Evolutionary conservation across 2,113 vertebrate genomes (phyloP).

Genomic region (Raja brachyura): DNA sequence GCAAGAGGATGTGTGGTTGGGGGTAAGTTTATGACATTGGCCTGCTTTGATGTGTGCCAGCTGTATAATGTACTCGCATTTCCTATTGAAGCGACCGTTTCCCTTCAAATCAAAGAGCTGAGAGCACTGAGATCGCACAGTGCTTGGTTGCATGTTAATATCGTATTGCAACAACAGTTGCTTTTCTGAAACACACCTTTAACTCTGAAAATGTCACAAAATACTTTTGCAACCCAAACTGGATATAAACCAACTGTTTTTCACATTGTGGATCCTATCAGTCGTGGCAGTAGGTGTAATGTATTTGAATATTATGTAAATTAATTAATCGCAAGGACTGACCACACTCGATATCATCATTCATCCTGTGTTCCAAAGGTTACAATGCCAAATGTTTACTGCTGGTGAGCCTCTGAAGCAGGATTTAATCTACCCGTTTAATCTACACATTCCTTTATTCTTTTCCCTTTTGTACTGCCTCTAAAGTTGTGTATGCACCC

Average conservation of each 20-base stretch:
- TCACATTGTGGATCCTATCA: neutral
- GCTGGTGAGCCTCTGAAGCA: neutral
- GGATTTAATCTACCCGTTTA: neutral
- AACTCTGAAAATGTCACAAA: neutral
- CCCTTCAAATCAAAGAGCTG: neutral
- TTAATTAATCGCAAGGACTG: neutral
- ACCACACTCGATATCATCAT: neutral
- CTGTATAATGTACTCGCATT: neutral
- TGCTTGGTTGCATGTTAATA: neutral
- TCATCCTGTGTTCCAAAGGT: neutral
- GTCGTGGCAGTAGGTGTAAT: neutral
- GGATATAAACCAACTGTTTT: neutral
- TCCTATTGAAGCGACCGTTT: neutral
- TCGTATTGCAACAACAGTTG: neutral
- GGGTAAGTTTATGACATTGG: neutral
- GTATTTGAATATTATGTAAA: neutral
- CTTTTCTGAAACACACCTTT: neutral
- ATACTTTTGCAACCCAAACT: neutral
- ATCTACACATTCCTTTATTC: conserved; percentile 1
- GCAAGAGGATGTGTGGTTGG: too few species aligned
- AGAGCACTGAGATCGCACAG: neutral
- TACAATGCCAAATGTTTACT: conserved; percentile 15
- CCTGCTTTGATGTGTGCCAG: conserved; percentile 12
- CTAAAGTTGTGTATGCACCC: neutral
- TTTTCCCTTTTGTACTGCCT: neutral